phyloP scores from a whole-genome alignment of 2,113 vertebrate species.

The Carollia perspicillata region DNA sequence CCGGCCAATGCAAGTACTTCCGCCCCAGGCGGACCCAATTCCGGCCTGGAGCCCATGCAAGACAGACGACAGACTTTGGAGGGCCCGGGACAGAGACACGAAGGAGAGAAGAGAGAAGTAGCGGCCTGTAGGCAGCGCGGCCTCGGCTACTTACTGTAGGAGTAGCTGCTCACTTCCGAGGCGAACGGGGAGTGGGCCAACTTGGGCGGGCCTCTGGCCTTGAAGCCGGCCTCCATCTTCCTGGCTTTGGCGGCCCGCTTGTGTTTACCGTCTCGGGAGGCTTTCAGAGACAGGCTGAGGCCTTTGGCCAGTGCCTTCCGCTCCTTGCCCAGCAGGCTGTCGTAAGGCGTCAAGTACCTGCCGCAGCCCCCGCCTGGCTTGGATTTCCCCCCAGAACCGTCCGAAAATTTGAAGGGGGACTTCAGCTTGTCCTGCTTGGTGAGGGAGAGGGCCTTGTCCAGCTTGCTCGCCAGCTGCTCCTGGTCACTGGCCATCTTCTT shows the following conservation, averaged over 20 bases:
- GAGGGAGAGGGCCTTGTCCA: conserved; percentile 94
- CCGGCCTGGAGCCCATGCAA: neutral
- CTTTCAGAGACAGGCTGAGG: conserved; percentile 82
- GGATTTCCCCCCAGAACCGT: conserved; percentile 80
- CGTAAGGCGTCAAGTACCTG: conserved; percentile 78
- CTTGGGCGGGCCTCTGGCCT: conserved; percentile 92
- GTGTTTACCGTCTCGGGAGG: conserved; percentile 89
- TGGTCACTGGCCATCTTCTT: conserved; percentile 90
- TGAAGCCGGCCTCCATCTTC: conserved; percentile 86
- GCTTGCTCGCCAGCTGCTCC: conserved; percentile 94
- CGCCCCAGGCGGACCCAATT: neutral
- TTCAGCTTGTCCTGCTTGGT: conserved; percentile 91
- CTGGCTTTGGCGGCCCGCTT: conserved; percentile 88
- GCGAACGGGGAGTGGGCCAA: conserved; percentile 89
- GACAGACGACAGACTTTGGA: fast-evolving
- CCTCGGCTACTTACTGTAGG: conserved; percentile 91
- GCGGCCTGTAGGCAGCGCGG: fast-evolving
- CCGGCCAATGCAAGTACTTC: neutral
- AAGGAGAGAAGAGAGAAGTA: neutral
- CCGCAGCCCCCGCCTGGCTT: conserved; percentile 77
- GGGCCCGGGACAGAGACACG: fast-evolving
- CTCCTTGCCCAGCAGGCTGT: conserved; percentile 83
- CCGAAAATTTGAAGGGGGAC: conserved; percentile 86
- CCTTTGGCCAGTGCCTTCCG: conserved; percentile 86
- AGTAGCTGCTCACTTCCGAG: conserved; percentile 97